Evolutionary conservation across 2,113 vertebrate genomes (phyloP).

Genomic region (Corvus hawaiiensis): DNA sequence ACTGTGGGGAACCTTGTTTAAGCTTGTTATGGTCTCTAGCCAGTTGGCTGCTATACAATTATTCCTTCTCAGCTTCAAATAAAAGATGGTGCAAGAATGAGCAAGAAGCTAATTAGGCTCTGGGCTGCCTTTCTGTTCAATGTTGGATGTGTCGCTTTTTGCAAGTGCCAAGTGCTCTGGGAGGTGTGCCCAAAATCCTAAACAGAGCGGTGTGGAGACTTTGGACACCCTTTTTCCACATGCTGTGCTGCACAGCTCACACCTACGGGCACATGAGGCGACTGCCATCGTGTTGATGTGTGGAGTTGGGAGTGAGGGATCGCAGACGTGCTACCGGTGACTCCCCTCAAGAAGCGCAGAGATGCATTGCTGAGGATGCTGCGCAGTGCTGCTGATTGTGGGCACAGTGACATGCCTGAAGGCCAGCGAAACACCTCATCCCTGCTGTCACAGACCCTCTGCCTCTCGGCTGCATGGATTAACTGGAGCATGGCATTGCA

Average conservation of each 20-base stretch:
- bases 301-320: neutral
- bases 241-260: neutral
- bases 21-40: constrained; percentile 46
- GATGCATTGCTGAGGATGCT: neutral
- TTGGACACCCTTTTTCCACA: neutral
- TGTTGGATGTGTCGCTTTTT: neutral
- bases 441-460: neutral
- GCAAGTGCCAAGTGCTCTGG: constrained; percentile 6
- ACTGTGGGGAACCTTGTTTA: constrained; percentile 44
- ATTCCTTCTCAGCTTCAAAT: constrained; percentile 55
- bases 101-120: constrained; percentile 55
- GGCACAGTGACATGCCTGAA: neutral
- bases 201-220: neutral
- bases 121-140: constrained; percentile 44
- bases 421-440: neutral
- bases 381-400: neutral
- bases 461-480: neutral
- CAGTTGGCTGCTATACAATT: constrained; percentile 47
- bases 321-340: neutral
- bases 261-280: neutral
- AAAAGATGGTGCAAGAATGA: constrained; percentile 59
- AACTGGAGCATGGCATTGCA: neutral
- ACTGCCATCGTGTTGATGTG: rapidly evolving
- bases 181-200: constrained; percentile 18
- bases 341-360: neutral